These are phyloP conservation scores for Catharus ustulatus DNA, from an alignment of 2,797 vertebrate genomes.

Conservation along the genomic window DNA sequence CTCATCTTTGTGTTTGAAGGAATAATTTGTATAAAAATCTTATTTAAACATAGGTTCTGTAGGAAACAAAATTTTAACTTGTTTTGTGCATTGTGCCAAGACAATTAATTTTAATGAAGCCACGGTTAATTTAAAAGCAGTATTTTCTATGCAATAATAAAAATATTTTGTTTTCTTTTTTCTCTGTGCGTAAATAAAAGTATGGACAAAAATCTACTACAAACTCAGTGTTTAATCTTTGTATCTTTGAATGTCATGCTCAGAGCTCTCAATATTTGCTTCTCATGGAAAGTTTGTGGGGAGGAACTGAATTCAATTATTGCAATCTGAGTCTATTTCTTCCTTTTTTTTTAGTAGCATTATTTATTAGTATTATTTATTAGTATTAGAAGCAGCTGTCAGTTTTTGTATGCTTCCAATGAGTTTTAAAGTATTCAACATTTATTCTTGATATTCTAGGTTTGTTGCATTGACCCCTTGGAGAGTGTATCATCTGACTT, in stretches of 20 bases:
- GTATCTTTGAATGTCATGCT: background rate
- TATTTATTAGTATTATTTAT: background rate
- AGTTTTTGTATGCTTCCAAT: background rate
- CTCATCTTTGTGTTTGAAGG: background rate
- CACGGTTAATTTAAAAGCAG: background rate
- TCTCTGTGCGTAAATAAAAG: background rate
- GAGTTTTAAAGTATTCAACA: background rate
- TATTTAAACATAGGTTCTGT: background rate
- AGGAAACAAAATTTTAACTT: background rate
- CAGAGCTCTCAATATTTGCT: background rate
- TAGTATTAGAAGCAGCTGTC: background rate
- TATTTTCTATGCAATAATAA: background rate
- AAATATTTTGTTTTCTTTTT: background rate
- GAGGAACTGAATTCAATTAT: background rate
- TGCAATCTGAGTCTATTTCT: background rate
- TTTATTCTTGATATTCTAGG: constrained; percentile 58
- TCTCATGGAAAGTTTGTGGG: background rate
- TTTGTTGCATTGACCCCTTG: constrained; percentile 79
- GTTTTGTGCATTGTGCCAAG: background rate
- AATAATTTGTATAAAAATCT: background rate
- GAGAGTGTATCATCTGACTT: constrained; percentile 80
- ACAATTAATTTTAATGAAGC: background rate
- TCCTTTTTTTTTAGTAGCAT: background rate
- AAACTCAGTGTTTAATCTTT: background rate
- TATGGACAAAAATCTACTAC: background rate